A percentile compares a stretch with the other conserved stretches of the same genome.
Conservation (phyloP, 37 sponge, comb jelly and placozoan species). For the Mnemiopsis leidyi region DNA sequence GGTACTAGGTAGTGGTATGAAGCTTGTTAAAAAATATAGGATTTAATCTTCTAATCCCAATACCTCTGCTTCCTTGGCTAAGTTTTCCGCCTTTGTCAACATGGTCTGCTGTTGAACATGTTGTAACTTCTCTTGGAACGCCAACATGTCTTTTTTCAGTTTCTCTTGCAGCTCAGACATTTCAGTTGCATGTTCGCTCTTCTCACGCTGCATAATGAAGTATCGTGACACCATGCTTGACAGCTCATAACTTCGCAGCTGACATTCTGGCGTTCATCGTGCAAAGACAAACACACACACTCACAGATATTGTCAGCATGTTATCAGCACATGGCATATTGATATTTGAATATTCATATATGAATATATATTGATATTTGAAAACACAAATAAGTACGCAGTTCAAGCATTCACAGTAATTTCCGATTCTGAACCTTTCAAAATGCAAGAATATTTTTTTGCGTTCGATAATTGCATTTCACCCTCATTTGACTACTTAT, state of each 20-base stretch:
- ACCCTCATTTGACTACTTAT: too few relatives aligned
- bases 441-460: too few relatives aligned
- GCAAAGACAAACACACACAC: neutral
- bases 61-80: slow-evolving; percentile 60
- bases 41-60: too few relatives aligned
- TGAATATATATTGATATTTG: neutral
- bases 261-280: too few relatives aligned
- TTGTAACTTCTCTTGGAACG: slow-evolving; percentile 48
- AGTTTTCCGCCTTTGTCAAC: slow-evolving; percentile 29
- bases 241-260: too few relatives aligned
- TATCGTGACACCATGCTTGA: neutral
- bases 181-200: slow-evolving; percentile 9
- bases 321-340: neutral
- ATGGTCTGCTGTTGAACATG: slow-evolving; percentile 53
- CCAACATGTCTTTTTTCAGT: slow-evolving; percentile 49
- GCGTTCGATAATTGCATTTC: too few relatives aligned
- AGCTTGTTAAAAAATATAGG: too few relatives aligned
- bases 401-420: too few relatives aligned
- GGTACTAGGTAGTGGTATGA: too few relatives aligned
- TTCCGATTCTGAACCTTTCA: too few relatives aligned
- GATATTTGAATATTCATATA: neutral
- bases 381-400: neutral
- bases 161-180: slow-evolving; percentile 63
- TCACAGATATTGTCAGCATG: neutral
- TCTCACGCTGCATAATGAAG: neutral